These are phyloP conservation scores for Phylloscopus collybita DNA, from an alignment of 2,797 vertebrate species.

Conservation along the genomic window DNA sequence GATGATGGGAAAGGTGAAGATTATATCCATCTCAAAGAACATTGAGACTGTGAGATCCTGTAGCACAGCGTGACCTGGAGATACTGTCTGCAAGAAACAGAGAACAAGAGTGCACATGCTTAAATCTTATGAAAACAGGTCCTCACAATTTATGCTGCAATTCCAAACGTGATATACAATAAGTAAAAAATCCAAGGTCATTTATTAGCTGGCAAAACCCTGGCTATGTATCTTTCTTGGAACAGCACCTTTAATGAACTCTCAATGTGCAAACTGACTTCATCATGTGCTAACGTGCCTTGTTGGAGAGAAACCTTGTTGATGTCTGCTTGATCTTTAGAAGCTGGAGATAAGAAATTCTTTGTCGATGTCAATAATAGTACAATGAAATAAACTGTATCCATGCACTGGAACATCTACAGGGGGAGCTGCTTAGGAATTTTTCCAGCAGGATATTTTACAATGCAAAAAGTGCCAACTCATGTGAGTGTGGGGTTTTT, in stretches of 20 bases:
- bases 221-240: not conserved
- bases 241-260: constrained; percentile 25
- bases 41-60: not conserved
- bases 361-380: constrained; percentile 19
- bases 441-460: not conserved
- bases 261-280: not conserved
- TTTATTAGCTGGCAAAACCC: constrained; percentile 2
- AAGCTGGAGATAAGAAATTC: constrained; percentile 52
- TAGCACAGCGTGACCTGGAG: not conserved
- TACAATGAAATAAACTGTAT: not conserved
- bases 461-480: not conserved
- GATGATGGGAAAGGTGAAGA: not conserved
- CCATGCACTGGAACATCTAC: not conserved
- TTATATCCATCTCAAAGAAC: not conserved
- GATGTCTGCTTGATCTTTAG: constrained; percentile 46
- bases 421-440: not conserved
- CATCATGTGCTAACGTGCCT: not conserved
- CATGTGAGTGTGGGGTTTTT: not conserved
- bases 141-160: not conserved
- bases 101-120: not conserved
- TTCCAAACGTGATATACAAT: not conserved
- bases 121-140: not conserved
- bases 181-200: not conserved
- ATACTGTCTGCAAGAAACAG: not conserved
- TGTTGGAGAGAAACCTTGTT: constrained; percentile 7